Evolutionary conservation across 2,113 vertebrate species (phyloP), one percentile per base, ranked within the genome.

Genomic region (Pandion haliaetus): DNA sequence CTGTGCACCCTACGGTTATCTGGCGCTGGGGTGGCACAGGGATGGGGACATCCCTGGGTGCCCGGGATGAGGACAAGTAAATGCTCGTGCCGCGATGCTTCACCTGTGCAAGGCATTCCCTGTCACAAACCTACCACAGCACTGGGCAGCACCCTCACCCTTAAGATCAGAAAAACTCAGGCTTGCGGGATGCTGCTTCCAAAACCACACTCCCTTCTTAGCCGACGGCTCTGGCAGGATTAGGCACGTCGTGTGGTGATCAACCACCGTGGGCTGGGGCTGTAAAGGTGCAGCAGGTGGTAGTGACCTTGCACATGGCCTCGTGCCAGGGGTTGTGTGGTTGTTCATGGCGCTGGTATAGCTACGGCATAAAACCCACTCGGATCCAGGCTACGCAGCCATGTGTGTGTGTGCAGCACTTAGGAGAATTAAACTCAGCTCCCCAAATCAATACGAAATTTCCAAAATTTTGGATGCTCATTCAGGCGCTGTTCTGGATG

Each of bases 211-310:
- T 38, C 19, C 40, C 23, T 9, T 16, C 58, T 65, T 4, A 14
- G 50, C 1, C 2, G 17, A 5, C 0, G 5, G 61, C 71, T 77
- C 29, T 1, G 3, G 73, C 44, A 24, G 61, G 14, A 10, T 71
- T 31, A 7, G 40, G 29, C 61, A 8, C 3, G 1, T 0, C 5
- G 14, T 4, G 8, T 8, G 34, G 12, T 2, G 29, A 26, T 42
- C 36, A 14, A 0, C 18, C 5, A 2, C 45, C 7, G 0, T 10
- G 47, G 40, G 47, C 45, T 12, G 10, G 36, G 55, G 62, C 47
- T 76, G 52, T 42, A 7, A 17, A 25, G 17, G 69, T 78, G 63
- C 65, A 40, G 61, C 0, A 20, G 44, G 47, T 71, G 62, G 23
- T 17, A 55, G n/a, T 34, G 74, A 73, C 78, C 74, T 61, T 31